Evolutionary conservation across 37 sponge, comb jelly and placozoan species (phyloP).

Genomic region (Beroe forskalii): DNA sequence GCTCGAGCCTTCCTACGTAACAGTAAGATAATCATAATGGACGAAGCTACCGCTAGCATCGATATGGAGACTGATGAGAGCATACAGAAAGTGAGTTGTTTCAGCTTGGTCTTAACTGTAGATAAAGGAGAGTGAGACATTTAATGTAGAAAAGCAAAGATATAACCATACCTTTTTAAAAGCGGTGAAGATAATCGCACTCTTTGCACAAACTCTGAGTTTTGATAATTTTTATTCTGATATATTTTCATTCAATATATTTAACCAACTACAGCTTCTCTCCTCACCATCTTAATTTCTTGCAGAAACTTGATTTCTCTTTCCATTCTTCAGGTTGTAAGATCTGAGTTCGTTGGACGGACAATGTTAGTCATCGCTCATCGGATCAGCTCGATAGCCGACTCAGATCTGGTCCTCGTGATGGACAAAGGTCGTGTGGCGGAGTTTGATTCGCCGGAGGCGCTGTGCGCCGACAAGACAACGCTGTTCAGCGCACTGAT

Average conservation of each 20-base stretch:
- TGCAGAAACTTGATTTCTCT: no score
- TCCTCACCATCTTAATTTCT: no score
- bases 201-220: no score
- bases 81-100: conserved; percentile 94
- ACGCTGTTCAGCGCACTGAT: conserved; percentile 72
- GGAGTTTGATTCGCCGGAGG: conserved; percentile 81
- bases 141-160: no score
- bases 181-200: no score
- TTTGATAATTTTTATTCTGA: no score
- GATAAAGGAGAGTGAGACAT: no score
- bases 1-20: conserved; percentile 93
- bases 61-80: conserved; percentile 97
- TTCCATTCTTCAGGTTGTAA: conserved; percentile 1
- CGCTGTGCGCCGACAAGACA: conserved; percentile 68
- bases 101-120: no score
- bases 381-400: conserved; percentile 24
- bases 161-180: no score
- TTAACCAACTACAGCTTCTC: no score
- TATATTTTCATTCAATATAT: no score
- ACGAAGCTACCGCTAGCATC: conserved; percentile 96
- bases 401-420: conserved; percentile 71
- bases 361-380: conserved; percentile 39
- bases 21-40: conserved; percentile 93
- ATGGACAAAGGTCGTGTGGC: conserved; percentile 76
- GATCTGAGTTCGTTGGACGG: conserved; percentile 28